Base-by-base conservation (phyloP, 2,888 invertebrate genomes). In the Andrena minutula region DNA sequence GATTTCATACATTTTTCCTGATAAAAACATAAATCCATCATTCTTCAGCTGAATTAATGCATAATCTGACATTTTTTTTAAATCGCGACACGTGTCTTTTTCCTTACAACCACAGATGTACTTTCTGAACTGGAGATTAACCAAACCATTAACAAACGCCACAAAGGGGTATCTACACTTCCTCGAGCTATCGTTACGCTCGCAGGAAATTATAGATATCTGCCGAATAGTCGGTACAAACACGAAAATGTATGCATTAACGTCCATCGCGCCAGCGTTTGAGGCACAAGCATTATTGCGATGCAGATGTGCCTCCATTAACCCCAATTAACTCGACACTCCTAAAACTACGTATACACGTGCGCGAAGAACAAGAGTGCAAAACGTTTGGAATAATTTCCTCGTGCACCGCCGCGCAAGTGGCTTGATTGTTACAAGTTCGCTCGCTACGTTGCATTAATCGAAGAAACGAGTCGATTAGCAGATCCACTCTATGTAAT, bases 381-480 rank as follows among this genome's bases (percentile, higher is more conserved):
- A 12, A n/a, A 56, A 32, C 32, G 68, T 60, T 28, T 73, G 63
- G 60, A 75, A 71, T 69, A 66, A 83, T 79, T 85, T 85, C 70
- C 68, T 80, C 79, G 80, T 78, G 30, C 60, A 56, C 66, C 56
- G 49, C 41, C 73, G 58, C 76, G 23, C 71, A 89, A 90, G 84
- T 88, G 89, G 85, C 86, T 90, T 87, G 82, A 91, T 90, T 90
- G 89, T 81, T 71, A 83, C 77, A 82, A 89, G 88, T 87, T 89
- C 87, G 84, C 87, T 79, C 84, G 76, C 66, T 49, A 82, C 66
- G 63, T 41, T 61, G 26, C 26, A 49, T 53, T 83, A 71, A 77
- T 83, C 70, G 72, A 56, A 75, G 68, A 64, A 78, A 72, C 28
- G 23, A 71, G 64, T 56, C 68, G 75, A 65, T 64, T 49, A 69